These are phyloP conservation scores for Melinaea menophilus DNA, from an alignment of 2,888 invertebrate genomes.

Conservation along the genomic window DNA sequence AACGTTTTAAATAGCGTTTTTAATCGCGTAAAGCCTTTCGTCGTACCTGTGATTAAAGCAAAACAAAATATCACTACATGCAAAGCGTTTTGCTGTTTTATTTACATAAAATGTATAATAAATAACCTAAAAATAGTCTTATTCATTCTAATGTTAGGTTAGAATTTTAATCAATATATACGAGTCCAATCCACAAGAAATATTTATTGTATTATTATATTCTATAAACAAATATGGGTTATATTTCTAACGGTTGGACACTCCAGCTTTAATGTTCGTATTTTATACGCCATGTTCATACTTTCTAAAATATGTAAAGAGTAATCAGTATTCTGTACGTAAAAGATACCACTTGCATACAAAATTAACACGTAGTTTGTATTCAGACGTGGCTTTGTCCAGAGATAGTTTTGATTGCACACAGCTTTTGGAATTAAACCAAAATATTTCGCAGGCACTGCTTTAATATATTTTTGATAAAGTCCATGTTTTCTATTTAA, in stretches of 20 bases:
- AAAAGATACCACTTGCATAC: slow-evolving; percentile 25
- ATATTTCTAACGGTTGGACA: not conserved
- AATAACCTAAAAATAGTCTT: too few relatives aligned
- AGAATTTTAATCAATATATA: too few relatives aligned
- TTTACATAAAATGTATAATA: not conserved
- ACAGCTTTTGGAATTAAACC: slow-evolving; percentile 20
- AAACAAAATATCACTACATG: not conserved
- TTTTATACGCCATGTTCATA: slow-evolving; percentile 4
- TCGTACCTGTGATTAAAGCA: not conserved
- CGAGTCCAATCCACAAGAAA: not conserved
- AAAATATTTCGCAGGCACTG: slow-evolving; percentile 8
- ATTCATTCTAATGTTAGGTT: too few relatives aligned
- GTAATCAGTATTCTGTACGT: slow-evolving; percentile 18
- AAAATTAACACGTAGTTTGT: slow-evolving; percentile 24
- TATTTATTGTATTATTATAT: not conserved
- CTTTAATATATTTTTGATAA: not conserved
- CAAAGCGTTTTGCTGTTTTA: not conserved
- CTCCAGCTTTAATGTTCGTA: not conserved
- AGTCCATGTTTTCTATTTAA: not conserved
- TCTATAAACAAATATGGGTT: not conserved
- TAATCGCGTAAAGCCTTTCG: slow-evolving; percentile 3
- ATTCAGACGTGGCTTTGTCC: slow-evolving; percentile 23
- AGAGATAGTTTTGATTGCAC: slow-evolving; percentile 22
- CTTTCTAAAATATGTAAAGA: slow-evolving; percentile 17
- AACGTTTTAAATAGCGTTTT: slow-evolving; percentile 2